These are phyloP conservation scores for Epicauta chinensis DNA, from an alignment of 1,140 invertebrate species.

Conservation along the genomic window DNA sequence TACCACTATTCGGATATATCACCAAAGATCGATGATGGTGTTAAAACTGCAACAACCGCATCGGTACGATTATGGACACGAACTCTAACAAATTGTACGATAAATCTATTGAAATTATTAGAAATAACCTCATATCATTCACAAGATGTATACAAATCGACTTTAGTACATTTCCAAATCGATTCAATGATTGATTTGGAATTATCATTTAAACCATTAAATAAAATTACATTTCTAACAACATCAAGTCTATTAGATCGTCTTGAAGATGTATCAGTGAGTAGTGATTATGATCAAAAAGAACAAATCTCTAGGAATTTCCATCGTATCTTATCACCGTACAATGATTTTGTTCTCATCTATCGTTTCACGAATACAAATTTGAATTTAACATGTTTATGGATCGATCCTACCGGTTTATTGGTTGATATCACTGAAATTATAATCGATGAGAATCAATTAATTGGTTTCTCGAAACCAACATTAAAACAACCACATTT, in stretches of 20 bases:
- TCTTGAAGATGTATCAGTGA: conserved; percentile 66
- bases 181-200: conserved; percentile 45
- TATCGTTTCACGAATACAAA: conserved; percentile 53
- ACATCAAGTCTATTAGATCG: conserved; percentile 47
- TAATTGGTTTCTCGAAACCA: conserved; percentile 64
- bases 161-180: conserved; percentile 52
- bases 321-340: conserved; percentile 69
- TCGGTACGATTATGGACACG: neutral
- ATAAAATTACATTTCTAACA: conserved; percentile 47
- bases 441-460: conserved; percentile 60
- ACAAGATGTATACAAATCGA: conserved; percentile 64
- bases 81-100: conserved; percentile 17
- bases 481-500: conserved; percentile 68
- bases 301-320: conserved; percentile 89
- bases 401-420: conserved; percentile 77
- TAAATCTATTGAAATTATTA: conserved; percentile 43
- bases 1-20: conserved; percentile 74
- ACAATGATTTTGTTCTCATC: conserved; percentile 68
- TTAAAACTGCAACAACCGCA: neutral
- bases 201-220: conserved; percentile 58
- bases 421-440: conserved; percentile 72
- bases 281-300: conserved; percentile 90
- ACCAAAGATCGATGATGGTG: conserved; percentile 61
- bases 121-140: conserved; percentile 61
- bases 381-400: conserved; percentile 70